Conservation (phyloP, 2,888 invertebrate species). For the Pomacea canaliculata region DNA sequence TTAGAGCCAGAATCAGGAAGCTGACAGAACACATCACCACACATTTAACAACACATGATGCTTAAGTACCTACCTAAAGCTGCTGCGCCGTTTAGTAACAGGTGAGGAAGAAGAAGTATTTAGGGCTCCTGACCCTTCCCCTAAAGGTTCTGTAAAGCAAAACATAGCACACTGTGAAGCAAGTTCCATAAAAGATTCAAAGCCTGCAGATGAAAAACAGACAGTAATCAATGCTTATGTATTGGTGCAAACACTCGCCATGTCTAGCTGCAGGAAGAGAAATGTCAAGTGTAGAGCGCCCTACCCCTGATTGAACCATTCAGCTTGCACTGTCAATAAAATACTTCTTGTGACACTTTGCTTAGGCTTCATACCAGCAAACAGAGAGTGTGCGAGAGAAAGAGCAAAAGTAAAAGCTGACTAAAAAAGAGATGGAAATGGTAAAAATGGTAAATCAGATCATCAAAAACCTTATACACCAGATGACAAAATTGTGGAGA, state of each 20-base stretch:
- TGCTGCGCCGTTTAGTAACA: slow-evolving; percentile 66
- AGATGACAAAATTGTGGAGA: too few relatives aligned
- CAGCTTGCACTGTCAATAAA: too few relatives aligned
- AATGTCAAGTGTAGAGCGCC: too few relatives aligned
- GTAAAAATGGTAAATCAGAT: too few relatives aligned
- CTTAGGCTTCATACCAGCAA: not conserved
- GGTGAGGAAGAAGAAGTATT: slow-evolving; percentile 57
- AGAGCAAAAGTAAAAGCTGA: not conserved
- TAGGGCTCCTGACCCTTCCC: slow-evolving; percentile 28
- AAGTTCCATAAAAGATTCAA: not conserved
- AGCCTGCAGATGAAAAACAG: too few relatives aligned
- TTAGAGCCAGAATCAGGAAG: too few relatives aligned
- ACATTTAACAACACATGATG: not conserved
- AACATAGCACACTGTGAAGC: not conserved
- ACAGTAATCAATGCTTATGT: too few relatives aligned
- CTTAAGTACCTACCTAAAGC: slow-evolving; percentile 64
- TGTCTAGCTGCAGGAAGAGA: not conserved
- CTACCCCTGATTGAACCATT: not conserved
- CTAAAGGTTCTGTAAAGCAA: slow-evolving; percentile 28
- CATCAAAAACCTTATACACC: too few relatives aligned
- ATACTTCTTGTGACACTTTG: too few relatives aligned
- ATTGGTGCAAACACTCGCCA: too few relatives aligned
- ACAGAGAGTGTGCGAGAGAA: not conserved
- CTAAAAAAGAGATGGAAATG: not conserved
- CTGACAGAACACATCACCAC: too few relatives aligned